Base-by-base conservation (phyloP, 2,888 invertebrate genomes). In the Chelonus formosanus region DNA sequence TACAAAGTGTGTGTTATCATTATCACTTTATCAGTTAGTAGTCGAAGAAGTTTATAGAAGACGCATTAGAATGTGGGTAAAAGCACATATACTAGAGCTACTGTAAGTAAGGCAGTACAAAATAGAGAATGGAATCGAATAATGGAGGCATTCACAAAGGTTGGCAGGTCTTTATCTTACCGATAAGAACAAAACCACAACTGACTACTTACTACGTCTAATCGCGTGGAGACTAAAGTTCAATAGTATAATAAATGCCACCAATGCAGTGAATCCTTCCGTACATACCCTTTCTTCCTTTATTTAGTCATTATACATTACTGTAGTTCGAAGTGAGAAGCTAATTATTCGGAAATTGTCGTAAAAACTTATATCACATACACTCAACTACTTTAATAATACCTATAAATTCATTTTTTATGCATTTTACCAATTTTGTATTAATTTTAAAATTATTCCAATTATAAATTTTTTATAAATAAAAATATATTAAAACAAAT, bases 71-170 rank as follows among this genome's bases (percentile, higher is more conserved):
- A 52, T 32, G 32, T 52, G 52, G 52, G 52, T 52, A 52, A 32
- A 34, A 20, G 34, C n/a, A 48, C 44, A 44, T 44, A 44, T 44
- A 7, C 44, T 3, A 44, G 44, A n/a, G 3, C 7, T 40, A 45
- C 32, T 45, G 45, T 45, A 48, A 63, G 67, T 61, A 59, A 67
- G 68, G 67, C 60, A 65, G 53, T 60, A 64, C 68, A 43, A 55
- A 57, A 20, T 66, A 60, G 69, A 36, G 59, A 62, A 50, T 61
- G 62, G 64, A 58, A 64, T 67, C 67, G 70, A 60, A 78, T 78
- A 81, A 80, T 80, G 76, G 77, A 75, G 71, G 78, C 78, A 78
- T 80, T 79, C 77, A 77, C 77, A 80, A 80, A 79, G 79, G 79
- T 76, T 79, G 79, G 75, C 75, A 74, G 75, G 75, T 76, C 75